A percentile compares a stretch with the other conserved stretches of the same genome.
Conservation (phyloP, 92 coral and sea anemone species). For the Heteractis magnifica region DNA sequence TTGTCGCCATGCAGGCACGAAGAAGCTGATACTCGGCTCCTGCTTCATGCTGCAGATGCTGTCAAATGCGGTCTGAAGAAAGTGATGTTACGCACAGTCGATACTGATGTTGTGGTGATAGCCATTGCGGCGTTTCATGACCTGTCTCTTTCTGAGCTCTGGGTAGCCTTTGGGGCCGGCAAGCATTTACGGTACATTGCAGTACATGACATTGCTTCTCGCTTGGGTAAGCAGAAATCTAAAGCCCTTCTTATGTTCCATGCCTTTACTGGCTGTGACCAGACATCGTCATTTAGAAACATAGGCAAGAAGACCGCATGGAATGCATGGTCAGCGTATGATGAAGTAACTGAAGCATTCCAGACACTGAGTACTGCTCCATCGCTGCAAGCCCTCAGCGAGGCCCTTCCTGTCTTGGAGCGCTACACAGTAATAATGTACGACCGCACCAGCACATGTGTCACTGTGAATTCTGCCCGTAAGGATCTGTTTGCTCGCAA, state of each 20-base stretch:
- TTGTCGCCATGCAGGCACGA: neutral
- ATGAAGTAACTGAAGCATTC: neutral
- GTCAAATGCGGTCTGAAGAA: neutral
- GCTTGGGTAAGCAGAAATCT: neutral
- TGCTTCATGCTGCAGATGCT: neutral
- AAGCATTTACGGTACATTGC: neutral
- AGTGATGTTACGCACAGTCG: conserved; percentile 19
- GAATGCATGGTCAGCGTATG: neutral
- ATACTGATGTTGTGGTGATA: conserved; percentile 51
- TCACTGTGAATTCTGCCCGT: too few relatives aligned
- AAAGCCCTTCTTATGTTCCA: neutral
- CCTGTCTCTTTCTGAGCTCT: neutral
- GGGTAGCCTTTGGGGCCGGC: neutral
- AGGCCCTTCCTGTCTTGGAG: too few relatives aligned
- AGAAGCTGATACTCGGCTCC: neutral
- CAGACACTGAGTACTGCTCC: neutral
- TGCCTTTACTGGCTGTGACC: neutral
- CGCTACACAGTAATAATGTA: too few relatives aligned
- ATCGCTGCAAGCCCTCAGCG: too few relatives aligned
- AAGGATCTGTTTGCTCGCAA: too few relatives aligned
- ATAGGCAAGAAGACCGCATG: neutral
- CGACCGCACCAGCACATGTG: too few relatives aligned
- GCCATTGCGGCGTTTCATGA: conserved; percentile 14
- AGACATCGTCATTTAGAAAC: neutral
- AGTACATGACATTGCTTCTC: neutral